Percentiles rank a stretch among this genome's conserved stretches.
phyloP scores from a whole-genome alignment of 2,113 vertebrate genomes.

The Cyprinus carpio region DNA sequence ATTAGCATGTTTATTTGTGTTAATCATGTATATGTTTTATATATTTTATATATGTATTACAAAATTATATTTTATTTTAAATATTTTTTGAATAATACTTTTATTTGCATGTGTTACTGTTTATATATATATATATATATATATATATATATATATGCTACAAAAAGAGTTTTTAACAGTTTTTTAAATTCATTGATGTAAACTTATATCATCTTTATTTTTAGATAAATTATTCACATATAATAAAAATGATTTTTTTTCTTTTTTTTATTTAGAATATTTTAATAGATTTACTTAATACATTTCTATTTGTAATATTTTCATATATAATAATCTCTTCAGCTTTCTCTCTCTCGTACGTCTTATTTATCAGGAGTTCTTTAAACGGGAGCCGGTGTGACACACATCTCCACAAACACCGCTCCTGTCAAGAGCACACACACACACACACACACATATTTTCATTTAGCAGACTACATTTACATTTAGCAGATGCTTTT shows the following conservation, averaged over 20 bases:
- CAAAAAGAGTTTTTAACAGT: background rate
- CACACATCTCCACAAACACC: background rate
- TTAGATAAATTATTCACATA: background rate
- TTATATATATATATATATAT: too few relatives aligned
- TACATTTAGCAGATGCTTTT: too few relatives aligned
- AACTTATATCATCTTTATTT: background rate
- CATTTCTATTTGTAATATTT: too few relatives aligned
- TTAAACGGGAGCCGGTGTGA: background rate
- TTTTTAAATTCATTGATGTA: background rate
- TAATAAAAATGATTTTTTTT: background rate
- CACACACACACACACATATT: too few relatives aligned
- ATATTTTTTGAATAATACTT: too few relatives aligned
- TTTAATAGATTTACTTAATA: too few relatives aligned
- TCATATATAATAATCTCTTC: background rate
- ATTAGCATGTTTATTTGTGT: too few relatives aligned
- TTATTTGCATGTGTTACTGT: background rate
- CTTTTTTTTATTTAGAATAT: too few relatives aligned
- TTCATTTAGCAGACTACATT: too few relatives aligned
- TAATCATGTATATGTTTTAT: too few relatives aligned
- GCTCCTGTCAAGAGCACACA: background rate
- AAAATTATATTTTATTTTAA: too few relatives aligned
- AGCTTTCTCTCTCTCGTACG: background rate
- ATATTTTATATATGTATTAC: too few relatives aligned
- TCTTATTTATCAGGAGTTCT: background rate
- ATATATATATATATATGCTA: background rate